A percentile compares a stretch with the other conserved stretches of the same genome.
Evolutionary conservation across 2,113 vertebrate genomes (phyloP).

Genomic region (Theristicus caerulescens): DNA sequence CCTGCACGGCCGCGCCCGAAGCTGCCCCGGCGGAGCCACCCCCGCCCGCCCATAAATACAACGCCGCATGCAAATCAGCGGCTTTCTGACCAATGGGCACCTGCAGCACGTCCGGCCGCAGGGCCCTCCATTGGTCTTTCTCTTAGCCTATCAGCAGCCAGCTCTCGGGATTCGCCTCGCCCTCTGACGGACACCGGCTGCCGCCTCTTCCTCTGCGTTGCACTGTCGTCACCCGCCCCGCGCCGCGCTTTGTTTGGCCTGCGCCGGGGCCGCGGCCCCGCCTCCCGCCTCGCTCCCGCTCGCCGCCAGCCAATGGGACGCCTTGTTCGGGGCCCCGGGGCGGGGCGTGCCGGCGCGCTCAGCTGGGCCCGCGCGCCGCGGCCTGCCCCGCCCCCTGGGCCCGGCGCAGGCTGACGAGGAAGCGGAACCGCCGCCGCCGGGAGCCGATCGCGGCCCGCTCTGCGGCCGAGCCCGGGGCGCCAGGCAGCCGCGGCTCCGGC

Average conservation of each 20-base stretch:
- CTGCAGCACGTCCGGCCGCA: fast-evolving
- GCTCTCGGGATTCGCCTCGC: fast-evolving
- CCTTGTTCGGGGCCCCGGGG: not conserved
- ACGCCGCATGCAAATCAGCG: not conserved
- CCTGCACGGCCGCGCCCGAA: too few relatives aligned
- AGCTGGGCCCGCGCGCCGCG: not conserved
- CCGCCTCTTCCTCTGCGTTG: not conserved
- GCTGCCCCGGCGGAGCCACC: too few relatives aligned
- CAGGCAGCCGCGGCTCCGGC: not conserved
- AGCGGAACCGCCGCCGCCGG: not conserved
- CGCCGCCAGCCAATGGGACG: not conserved
- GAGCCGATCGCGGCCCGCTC: not conserved
- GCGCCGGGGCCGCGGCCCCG: not conserved
- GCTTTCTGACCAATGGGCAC: not conserved
- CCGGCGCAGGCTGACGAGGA: not conserved
- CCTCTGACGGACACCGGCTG: fast-evolving
- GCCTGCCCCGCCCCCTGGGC: not conserved
- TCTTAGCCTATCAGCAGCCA: not conserved
- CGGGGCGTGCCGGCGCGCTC: not conserved
- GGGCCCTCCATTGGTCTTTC: not conserved
- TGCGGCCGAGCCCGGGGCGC: not conserved
- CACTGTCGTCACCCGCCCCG: not conserved
- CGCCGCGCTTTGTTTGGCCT: not conserved
- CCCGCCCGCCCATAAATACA: not conserved
- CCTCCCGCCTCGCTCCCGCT: not conserved